These are phyloP conservation scores for Montipora cactus DNA, from an alignment of 64 coral and sea anemone genomes.

Conservation along the genomic window DNA sequence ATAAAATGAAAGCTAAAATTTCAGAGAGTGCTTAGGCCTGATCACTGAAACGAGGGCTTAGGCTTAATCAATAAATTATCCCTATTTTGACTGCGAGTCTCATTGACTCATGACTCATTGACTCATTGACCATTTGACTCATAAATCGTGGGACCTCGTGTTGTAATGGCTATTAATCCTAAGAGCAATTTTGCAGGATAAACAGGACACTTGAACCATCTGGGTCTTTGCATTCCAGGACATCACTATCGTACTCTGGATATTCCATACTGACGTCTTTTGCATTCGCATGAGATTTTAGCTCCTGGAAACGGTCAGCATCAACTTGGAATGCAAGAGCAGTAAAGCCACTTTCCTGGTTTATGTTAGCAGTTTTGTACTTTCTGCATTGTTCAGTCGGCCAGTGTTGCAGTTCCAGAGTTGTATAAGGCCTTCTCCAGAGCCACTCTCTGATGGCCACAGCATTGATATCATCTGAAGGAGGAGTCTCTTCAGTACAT, in stretches of 20 bases:
- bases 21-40: too few relatives aligned
- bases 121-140: too few relatives aligned
- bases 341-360: slow-evolving; percentile 2
- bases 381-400: neutral
- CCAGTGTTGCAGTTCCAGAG: slow-evolving; percentile 61
- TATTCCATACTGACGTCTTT: slow-evolving; percentile 25
- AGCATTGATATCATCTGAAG: slow-evolving; percentile 38
- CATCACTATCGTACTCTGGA: slow-evolving; percentile 1
- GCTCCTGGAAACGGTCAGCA: slow-evolving; percentile 9
- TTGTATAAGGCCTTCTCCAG: slow-evolving; percentile 71
- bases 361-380: neutral
- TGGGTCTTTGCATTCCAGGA: slow-evolving; percentile 29
- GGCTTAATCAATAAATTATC: too few relatives aligned
- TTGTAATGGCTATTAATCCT: neutral
- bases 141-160: neutral
- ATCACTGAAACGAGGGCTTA: too few relatives aligned
- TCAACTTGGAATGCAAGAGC: slow-evolving; percentile 7
- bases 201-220: slow-evolving; percentile 27
- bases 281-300: neutral
- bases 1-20: too few relatives aligned
- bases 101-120: too few relatives aligned
- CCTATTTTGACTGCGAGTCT: too few relatives aligned
- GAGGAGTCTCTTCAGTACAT: slow-evolving; percentile 63
- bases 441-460: slow-evolving; percentile 68
- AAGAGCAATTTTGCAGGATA: neutral